phyloP scores from a whole-genome alignment of 2,113 vertebrate genomes.

The Cyprinodon variegatus region DNA sequence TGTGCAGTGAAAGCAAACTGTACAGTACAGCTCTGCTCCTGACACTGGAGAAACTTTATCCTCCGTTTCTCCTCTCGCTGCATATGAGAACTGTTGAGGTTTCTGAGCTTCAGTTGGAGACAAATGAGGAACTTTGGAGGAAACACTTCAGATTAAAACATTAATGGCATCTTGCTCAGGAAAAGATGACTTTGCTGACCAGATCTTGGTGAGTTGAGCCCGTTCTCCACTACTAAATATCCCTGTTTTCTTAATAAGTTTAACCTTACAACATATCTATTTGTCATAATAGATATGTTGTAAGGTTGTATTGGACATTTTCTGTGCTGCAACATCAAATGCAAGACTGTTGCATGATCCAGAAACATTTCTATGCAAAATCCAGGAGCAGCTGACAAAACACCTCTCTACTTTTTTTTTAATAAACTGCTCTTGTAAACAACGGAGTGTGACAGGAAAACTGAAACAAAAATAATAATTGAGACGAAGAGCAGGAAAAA shows the following conservation, averaged over 20 bases:
- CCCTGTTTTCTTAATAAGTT: not conserved
- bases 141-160: conserved; percentile 4
- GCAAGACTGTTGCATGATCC: not conserved
- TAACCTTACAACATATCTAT: not conserved
- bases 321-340: too few species aligned
- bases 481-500: not conserved
- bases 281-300: not conserved
- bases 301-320: too few species aligned
- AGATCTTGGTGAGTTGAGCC: conserved; percentile 64
- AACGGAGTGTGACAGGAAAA: not conserved
- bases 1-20: conserved; percentile 9
- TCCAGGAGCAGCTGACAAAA: not conserved
- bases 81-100: not conserved
- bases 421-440: not conserved
- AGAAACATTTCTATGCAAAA: not conserved
- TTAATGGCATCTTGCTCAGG: conserved; percentile 55
- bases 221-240: not conserved
- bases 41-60: not conserved
- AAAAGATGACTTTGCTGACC: conserved; percentile 48
- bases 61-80: not conserved
- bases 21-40: conserved; percentile 9
- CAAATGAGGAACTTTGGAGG: not conserved
- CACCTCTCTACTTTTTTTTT: not conserved
- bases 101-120: not conserved
- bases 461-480: not conserved